Percentiles rank a stretch among this genome's conserved stretches.
phyloP scores from a whole-genome alignment of 1,140 invertebrate species.

The Helicoverpa armigera region DNA sequence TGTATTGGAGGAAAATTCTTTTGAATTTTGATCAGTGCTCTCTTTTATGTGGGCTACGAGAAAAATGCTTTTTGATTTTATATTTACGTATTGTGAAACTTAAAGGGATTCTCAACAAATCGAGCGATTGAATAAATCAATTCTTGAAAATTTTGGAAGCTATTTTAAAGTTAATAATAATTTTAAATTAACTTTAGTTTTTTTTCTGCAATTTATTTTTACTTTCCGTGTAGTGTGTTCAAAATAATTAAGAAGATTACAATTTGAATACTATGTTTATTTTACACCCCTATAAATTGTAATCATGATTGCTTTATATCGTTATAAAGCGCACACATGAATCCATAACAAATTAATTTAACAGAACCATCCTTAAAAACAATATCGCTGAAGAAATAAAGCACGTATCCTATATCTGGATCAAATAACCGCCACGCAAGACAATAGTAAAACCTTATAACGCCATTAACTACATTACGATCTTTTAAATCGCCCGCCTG shows the following conservation, averaged over 20 bases:
- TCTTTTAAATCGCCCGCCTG: conserved; percentile 49
- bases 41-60: conserved; percentile 59
- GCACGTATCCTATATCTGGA: background rate
- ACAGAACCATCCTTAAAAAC: background rate
- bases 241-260: too few species aligned
- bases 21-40: conserved; percentile 75
- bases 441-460: conserved; percentile 36
- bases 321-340: too few species aligned
- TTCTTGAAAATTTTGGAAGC: background rate
- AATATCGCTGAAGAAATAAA: background rate
- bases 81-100: conserved; percentile 67
- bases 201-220: too few species aligned
- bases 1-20: conserved; percentile 67
- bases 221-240: too few species aligned
- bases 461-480: conserved; percentile 40
- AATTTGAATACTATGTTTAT: too few species aligned
- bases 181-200: too few species aligned
- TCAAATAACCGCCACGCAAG: conserved; percentile 20
- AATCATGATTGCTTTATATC: too few species aligned
- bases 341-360: background rate
- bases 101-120: conserved; percentile 64
- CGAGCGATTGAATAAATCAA: conserved; percentile 55
- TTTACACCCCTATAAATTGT: too few species aligned
- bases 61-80: conserved; percentile 71
- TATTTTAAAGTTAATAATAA: too few species aligned